Percentiles rank a stretch among this genome's conserved stretches.
These are phyloP conservation scores for Pollenia amentaria DNA, from an alignment of 2,888 invertebrate species.

Conservation along the genomic window DNA sequence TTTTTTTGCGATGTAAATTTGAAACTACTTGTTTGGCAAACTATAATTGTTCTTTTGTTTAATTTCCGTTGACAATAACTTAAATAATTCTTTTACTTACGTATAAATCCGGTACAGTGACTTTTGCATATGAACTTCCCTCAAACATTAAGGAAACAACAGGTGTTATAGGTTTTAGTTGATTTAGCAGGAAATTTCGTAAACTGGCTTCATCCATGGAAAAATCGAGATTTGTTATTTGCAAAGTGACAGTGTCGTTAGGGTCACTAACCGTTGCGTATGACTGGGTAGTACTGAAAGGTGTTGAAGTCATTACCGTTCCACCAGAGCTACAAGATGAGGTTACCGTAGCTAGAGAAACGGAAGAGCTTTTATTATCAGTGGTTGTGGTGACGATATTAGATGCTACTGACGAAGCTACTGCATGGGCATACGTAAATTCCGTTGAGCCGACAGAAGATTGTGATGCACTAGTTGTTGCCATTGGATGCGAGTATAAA, in stretches of 20 bases:
- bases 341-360: slow-evolving; percentile 53
- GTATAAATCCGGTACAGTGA: slow-evolving; percentile 84
- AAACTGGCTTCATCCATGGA: slow-evolving; percentile 83
- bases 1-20: slow-evolving; percentile 91
- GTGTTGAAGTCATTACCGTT: slow-evolving; percentile 50
- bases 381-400: slow-evolving; percentile 35
- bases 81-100: slow-evolving; percentile 76
- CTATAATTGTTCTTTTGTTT: slow-evolving; percentile 69
- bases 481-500: slow-evolving; percentile 22
- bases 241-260: slow-evolving; percentile 82
- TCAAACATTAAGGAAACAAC: slow-evolving; percentile 83
- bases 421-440: slow-evolving; percentile 71
- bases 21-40: slow-evolving; percentile 90
- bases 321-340: slow-evolving; percentile 37
- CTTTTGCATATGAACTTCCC: slow-evolving; percentile 83
- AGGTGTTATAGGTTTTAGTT: slow-evolving; percentile 84
- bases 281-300: slow-evolving; percentile 47
- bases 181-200: slow-evolving; percentile 82
- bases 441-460: slow-evolving; percentile 59
- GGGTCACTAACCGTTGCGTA: slow-evolving; percentile 76
- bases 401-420: slow-evolving; percentile 56
- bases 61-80: background rate
- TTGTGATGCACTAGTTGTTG: slow-evolving; percentile 49
- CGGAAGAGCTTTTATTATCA: slow-evolving; percentile 54
- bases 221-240: slow-evolving; percentile 84